phyloP scores from a whole-genome alignment of 2,888 invertebrate genomes.

The Chloroclystis v-ata region DNA sequence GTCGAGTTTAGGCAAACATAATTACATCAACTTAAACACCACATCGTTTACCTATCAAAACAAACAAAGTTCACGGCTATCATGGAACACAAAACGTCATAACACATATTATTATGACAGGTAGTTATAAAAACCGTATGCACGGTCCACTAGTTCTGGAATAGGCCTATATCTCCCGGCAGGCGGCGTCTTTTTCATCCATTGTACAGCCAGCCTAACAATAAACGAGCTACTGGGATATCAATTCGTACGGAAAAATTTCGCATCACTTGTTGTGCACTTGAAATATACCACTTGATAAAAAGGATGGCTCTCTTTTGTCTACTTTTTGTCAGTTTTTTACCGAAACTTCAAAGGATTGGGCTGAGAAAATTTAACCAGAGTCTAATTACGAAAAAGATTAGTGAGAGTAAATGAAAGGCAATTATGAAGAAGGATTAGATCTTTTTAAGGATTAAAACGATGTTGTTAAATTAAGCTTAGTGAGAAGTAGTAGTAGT shows the following conservation, averaged over 20 bases:
- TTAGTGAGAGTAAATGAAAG: slow-evolving; percentile 44
- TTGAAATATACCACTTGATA: slow-evolving; percentile 70
- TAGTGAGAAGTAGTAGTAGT: slow-evolving; percentile 11
- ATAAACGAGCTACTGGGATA: slow-evolving; percentile 49
- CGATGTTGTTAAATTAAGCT: slow-evolving; percentile 21
- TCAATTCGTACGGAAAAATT: slow-evolving; percentile 55
- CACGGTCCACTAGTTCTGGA: slow-evolving; percentile 43
- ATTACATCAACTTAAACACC: slow-evolving; percentile 30
- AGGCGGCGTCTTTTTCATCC: slow-evolving; percentile 49
- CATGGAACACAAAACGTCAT: slow-evolving; percentile 47
- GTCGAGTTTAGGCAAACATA: slow-evolving; percentile 8
- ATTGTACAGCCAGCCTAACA: slow-evolving; percentile 46
- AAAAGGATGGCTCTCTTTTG: slow-evolving; percentile 47
- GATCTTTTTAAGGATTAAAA: slow-evolving; percentile 35
- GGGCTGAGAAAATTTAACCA: slow-evolving; percentile 30
- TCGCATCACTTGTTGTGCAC: slow-evolving; percentile 63
- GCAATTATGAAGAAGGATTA: slow-evolving; percentile 51
- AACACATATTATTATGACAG: slow-evolving; percentile 56
- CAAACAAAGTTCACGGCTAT: slow-evolving; percentile 43
- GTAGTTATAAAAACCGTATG: slow-evolving; percentile 44
- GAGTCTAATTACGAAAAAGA: slow-evolving; percentile 47
- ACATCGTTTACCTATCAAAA: slow-evolving; percentile 42
- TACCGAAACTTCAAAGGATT: slow-evolving; percentile 41
- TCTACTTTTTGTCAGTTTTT: slow-evolving; percentile 55
- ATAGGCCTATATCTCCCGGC: slow-evolving; percentile 27